A percentile compares a stretch with the other conserved stretches of the same genome.
These are phyloP conservation scores for Sceloporus undulatus DNA, from an alignment of 2,113 vertebrate genomes.

Conservation along the genomic window DNA sequence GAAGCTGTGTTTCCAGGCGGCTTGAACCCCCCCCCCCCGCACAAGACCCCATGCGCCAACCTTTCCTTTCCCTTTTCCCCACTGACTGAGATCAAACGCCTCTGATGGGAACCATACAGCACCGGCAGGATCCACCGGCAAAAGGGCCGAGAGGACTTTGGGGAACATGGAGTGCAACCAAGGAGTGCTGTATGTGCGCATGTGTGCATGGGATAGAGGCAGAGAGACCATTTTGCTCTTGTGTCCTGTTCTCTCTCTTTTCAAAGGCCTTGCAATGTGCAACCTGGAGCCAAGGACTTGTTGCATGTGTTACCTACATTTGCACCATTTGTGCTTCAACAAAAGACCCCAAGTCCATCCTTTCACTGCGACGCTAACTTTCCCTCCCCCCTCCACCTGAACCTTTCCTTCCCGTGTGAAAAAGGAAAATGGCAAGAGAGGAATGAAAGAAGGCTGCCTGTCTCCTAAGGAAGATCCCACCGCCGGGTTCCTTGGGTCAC, in stretches of 20 bases:
- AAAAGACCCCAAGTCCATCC: background rate
- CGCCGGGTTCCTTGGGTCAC: slow-evolving; percentile 74
- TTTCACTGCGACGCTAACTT: background rate
- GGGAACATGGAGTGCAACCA: no score
- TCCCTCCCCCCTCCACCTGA: background rate
- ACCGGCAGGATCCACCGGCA: background rate
- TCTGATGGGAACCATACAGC: background rate
- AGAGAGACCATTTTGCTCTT: no score
- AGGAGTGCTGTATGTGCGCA: no score
- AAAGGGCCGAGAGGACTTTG: no score
- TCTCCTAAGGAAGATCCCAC: slow-evolving; percentile 72
- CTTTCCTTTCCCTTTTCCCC: background rate
- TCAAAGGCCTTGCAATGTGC: background rate
- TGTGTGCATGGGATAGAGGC: no score
- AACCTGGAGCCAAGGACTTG: background rate
- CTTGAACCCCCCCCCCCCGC: background rate
- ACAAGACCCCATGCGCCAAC: background rate
- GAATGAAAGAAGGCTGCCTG: slow-evolving; percentile 52
- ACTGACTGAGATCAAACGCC: background rate
- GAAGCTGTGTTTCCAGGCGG: background rate
- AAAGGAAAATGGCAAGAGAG: background rate
- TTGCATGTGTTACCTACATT: background rate
- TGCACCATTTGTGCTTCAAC: slow-evolving; percentile 9
- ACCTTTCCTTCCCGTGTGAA: background rate
- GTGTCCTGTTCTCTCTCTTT: no score